Conservation (phyloP, 1,140 invertebrate species). For the Drosophila punjabiensis region DNA sequence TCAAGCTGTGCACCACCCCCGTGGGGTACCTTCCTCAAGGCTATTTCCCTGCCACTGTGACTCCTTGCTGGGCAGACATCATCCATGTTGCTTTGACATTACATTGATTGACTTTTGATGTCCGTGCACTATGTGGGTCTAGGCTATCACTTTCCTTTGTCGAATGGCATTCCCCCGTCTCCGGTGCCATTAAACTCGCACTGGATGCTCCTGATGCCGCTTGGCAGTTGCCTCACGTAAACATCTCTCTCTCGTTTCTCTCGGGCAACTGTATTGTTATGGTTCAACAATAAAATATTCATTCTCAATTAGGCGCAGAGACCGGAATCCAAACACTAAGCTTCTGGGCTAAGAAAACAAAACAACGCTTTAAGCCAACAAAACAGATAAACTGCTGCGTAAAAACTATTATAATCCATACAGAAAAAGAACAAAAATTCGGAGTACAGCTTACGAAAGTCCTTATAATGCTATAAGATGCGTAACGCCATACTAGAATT, state of each 20-base stretch:
- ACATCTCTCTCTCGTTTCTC: slow-evolving; percentile 11
- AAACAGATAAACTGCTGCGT: too few species aligned
- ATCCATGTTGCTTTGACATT: slow-evolving; percentile 56
- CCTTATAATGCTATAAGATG: too few species aligned
- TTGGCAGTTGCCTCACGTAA: slow-evolving; percentile 48
- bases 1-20: slow-evolving; percentile 50
- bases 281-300: slow-evolving; percentile 51
- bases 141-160: slow-evolving; percentile 30
- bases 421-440: background rate
- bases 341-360: slow-evolving; percentile 3
- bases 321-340: background rate
- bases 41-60: background rate
- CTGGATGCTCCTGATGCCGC: slow-evolving; percentile 4
- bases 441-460: too few species aligned
- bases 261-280: slow-evolving; percentile 32
- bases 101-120: slow-evolving; percentile 62
- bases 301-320: slow-evolving; percentile 39
- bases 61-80: slow-evolving; percentile 30
- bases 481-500: background rate
- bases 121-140: slow-evolving; percentile 26
- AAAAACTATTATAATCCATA: too few species aligned
- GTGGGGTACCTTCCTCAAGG: background rate
- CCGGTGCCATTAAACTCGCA: background rate
- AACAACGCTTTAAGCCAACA: background rate
- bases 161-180: background rate